phyloP scores from a whole-genome alignment of 2,113 vertebrate genomes.

The Aegypius monachus region DNA sequence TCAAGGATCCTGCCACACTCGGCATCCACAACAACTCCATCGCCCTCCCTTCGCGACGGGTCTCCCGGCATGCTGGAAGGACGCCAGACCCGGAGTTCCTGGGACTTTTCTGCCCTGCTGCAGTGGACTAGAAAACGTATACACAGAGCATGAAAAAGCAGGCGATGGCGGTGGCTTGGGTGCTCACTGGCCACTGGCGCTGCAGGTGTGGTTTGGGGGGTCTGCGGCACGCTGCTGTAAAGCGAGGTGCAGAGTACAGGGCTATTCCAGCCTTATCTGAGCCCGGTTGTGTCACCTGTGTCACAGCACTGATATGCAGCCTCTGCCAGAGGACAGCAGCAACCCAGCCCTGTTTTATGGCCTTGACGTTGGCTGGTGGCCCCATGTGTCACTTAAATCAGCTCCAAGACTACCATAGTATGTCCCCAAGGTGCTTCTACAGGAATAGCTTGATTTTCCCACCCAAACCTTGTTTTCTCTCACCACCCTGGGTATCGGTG shows the following conservation, averaged over 20 bases:
- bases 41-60: accelerated
- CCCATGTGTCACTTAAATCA: neutral
- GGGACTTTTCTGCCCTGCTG: neutral
- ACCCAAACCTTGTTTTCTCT: neutral
- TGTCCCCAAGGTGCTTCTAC: accelerated
- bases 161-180: accelerated
- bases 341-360: neutral
- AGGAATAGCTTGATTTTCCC: neutral
- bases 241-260: accelerated
- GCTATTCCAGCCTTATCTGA: neutral
- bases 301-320: accelerated
- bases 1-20: neutral
- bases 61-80: neutral
- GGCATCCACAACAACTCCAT: neutral
- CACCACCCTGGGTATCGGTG: accelerated
- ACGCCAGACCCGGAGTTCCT: neutral
- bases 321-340: neutral
- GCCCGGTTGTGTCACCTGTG: accelerated
- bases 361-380: neutral
- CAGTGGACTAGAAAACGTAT: neutral
- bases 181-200: accelerated
- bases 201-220: neutral
- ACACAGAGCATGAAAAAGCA: accelerated
- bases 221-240: neutral
- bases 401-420: neutral